Conservation (phyloP, 1,140 invertebrate genomes). For the Eumeta japonica region DNA sequence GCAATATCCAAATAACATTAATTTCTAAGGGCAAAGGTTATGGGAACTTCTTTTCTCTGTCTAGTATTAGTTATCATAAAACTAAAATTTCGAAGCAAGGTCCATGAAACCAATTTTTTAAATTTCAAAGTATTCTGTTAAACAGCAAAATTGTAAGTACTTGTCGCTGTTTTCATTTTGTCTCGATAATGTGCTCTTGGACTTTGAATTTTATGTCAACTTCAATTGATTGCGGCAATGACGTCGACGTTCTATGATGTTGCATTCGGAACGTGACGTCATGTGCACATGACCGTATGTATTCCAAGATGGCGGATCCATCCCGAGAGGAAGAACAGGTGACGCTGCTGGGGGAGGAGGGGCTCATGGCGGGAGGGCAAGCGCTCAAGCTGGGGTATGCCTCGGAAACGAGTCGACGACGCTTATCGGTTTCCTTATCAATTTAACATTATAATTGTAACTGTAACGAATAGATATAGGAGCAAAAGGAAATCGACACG, state of each 20-base stretch:
- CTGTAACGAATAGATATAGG: slow-evolving; percentile 14
- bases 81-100: no score
- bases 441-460: slow-evolving; percentile 1
- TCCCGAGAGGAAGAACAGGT: slow-evolving; percentile 91
- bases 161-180: no score
- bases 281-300: slow-evolving; percentile 49
- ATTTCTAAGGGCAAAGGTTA: no score
- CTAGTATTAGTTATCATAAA: no score
- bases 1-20: no score
- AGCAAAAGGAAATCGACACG: slow-evolving; percentile 34
- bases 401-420: slow-evolving; percentile 20
- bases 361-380: slow-evolving; percentile 86
- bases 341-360: slow-evolving; percentile 91
- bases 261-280: slow-evolving; percentile 41
- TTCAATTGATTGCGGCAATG: slow-evolving; percentile 14
- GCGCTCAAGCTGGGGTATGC: slow-evolving; percentile 84
- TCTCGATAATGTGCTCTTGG: no score
- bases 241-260: slow-evolving; percentile 31
- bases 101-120: no score
- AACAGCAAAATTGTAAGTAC: no score
- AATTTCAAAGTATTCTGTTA: no score
- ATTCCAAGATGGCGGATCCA: slow-evolving; percentile 83
- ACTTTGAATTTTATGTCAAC: not conserved
- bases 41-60: no score
- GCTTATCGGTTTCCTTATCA: no score